Evolutionary conservation across 2,113 vertebrate species (phyloP).

Genomic region (Lepus timidus): DNA sequence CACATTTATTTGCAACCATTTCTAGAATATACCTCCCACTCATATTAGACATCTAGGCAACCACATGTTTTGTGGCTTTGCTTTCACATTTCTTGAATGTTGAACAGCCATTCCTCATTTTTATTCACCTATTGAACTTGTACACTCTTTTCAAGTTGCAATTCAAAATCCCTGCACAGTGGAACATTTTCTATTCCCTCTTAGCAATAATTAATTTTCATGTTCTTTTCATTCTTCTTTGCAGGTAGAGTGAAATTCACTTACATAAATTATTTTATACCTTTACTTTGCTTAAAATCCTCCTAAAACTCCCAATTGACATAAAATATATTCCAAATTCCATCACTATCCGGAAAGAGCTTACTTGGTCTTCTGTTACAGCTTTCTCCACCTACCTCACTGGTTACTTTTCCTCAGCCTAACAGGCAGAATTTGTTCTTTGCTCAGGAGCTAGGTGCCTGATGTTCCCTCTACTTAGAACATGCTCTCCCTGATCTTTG

Average conservation of each 20-base stretch:
- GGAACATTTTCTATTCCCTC: not conserved
- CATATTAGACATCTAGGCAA: conserved; percentile 12
- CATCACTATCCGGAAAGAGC: not conserved
- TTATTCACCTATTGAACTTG: not conserved
- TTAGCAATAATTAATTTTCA: conserved; percentile 19
- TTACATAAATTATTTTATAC: not conserved
- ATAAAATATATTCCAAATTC: conserved; percentile 18
- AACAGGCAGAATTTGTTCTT: not conserved
- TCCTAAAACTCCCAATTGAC: not conserved
- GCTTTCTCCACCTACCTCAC: not conserved
- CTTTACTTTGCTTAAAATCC: not conserved
- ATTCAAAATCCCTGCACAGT: not conserved
- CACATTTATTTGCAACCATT: not conserved
- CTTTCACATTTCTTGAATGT: conserved; percentile 23
- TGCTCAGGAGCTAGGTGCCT: not conserved
- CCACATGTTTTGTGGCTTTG: not conserved
- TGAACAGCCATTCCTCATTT: not conserved
- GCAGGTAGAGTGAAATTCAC: not conserved
- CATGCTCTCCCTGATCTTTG: not conserved
- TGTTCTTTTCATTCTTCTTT: conserved; percentile 12
- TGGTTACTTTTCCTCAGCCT: not conserved
- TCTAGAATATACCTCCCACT: not conserved
- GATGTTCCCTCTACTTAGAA: not conserved
- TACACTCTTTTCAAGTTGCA: not conserved
- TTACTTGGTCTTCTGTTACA: not conserved